Base-by-base conservation (phyloP, 2,888 invertebrate genomes). In the Chelonus formosanus region DNA sequence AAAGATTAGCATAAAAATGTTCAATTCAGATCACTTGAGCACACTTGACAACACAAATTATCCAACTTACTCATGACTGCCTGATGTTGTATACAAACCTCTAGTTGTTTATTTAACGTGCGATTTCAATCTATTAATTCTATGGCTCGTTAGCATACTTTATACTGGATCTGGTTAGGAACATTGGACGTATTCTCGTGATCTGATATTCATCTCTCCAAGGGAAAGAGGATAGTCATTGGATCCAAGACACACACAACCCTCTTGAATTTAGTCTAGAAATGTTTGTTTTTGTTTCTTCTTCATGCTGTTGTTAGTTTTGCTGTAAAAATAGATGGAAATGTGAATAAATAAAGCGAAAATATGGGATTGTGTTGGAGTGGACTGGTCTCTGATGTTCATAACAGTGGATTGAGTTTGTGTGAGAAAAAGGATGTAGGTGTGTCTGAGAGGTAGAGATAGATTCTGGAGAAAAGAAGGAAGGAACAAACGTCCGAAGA, bases 121-220 rank as follows among this genome's bases (percentile, higher is more conserved):
- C 72, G 73, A 76, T 75, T 74, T 67, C 73, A 69, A 75, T 78
- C 75, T 76, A 72, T 76, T 75, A 75, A 75, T 76, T 76, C 74
- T 61, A 71, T 65, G 64, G 72, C 75, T 77, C 75, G 75, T 78
- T 78, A 78, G 74, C 75, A 75, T 76, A 76, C 74, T 76, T 76
- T 72, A 69, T 70, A 65, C 61, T 52, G 54, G 64, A 59, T 35
- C 55, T 20, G 48, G 58, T 40, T 65, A 63, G 69, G 68, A 70
- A 74, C 67, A 60, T 63, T 48, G 59, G 43, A 61, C 57, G 55
- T 56, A 62, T 66, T 57, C 63, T 56, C 59, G 48, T 57, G 67
- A 63, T 34, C 52, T 52, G 69, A 65, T 71, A 69, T 63, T 68
- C 63, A 69, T 67, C 65, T 48, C 52, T 53, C 61, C 59, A 67